Evolutionary conservation across 1,140 invertebrate species (phyloP).

Genomic region (Drosophila equinoxialis): DNA sequence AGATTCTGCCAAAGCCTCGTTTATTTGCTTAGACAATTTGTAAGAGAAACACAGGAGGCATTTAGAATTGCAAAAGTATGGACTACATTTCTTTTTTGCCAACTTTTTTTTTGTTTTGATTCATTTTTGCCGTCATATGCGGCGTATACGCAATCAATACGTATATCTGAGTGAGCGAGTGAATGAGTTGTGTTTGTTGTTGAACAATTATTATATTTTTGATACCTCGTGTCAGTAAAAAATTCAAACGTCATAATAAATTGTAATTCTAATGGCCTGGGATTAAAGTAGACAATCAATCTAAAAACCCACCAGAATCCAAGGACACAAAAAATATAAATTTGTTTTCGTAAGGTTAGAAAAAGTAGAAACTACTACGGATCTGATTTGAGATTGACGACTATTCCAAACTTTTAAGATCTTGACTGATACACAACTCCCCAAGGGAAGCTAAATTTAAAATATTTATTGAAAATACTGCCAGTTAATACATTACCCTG

Average conservation of each 20-base stretch:
- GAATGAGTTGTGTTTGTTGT: conserved; percentile 59
- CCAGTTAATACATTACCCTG: too few species aligned
- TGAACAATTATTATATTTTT: conserved; percentile 19
- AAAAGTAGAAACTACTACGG: too few species aligned
- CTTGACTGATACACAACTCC: too few species aligned
- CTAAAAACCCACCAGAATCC: too few species aligned
- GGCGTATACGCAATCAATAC: conserved; percentile 70
- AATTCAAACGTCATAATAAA: neutral
- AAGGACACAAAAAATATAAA: too few species aligned
- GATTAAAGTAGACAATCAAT: too few species aligned
- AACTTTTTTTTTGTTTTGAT: conserved; percentile 1
- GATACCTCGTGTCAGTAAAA: neutral
- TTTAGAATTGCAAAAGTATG: conserved; percentile 30
- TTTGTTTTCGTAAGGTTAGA: too few species aligned
- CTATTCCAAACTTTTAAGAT: too few species aligned
- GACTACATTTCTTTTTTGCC: conserved; percentile 55
- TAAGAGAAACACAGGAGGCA: conserved; percentile 3
- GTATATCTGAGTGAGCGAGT: conserved; percentile 25
- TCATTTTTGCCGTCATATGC: conserved; percentile 21
- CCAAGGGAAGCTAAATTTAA: too few species aligned
- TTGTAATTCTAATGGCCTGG: too few species aligned
- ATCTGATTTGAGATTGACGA: too few species aligned
- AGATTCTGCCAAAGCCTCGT: conserved; percentile 34
- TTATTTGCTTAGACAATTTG: conserved; percentile 50
- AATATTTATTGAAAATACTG: too few species aligned